Percentiles rank a stretch among this genome's conserved stretches.
These are phyloP conservation scores for Miniopterus natalensis DNA, from an alignment of 2,113 vertebrate species.

Conservation along the genomic window DNA sequence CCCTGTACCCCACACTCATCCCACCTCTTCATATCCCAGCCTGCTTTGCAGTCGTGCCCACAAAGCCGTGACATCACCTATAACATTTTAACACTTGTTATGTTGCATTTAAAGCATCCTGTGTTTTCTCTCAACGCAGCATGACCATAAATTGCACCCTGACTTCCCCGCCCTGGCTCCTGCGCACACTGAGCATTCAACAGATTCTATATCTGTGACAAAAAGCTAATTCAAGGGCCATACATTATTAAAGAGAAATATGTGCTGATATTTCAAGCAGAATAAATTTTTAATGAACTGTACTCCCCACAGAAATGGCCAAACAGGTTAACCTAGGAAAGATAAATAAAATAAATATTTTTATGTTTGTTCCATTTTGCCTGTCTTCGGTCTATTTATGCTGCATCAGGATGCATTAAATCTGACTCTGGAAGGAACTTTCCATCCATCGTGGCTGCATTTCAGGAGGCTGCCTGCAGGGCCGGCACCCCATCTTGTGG, in stretches of 20 bases:
- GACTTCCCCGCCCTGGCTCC: background rate
- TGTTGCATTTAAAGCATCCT: background rate
- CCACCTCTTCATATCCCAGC: background rate
- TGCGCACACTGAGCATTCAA: fast-evolving
- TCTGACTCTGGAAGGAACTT: background rate
- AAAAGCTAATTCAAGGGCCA: background rate
- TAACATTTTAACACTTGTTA: background rate
- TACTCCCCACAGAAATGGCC: background rate
- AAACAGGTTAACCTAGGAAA: background rate
- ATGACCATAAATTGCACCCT: background rate
- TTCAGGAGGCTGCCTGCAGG: background rate
- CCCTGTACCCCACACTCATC: fast-evolving
- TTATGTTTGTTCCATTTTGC: background rate
- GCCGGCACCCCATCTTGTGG: background rate
- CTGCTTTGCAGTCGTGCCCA: background rate
- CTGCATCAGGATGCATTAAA: background rate
- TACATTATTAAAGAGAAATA: conserved; percentile 45
- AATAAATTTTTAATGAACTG: conserved; percentile 40
- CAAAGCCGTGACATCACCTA: background rate
- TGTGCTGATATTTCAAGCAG: conserved; percentile 7
- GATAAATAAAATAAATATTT: background rate
- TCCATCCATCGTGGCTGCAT: background rate
- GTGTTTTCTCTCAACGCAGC: background rate
- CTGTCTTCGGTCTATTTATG: background rate
- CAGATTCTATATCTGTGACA: background rate